These are phyloP conservation scores for Drosophila miranda DNA, from an alignment of 1,140 invertebrate genomes.

Conservation along the genomic window DNA sequence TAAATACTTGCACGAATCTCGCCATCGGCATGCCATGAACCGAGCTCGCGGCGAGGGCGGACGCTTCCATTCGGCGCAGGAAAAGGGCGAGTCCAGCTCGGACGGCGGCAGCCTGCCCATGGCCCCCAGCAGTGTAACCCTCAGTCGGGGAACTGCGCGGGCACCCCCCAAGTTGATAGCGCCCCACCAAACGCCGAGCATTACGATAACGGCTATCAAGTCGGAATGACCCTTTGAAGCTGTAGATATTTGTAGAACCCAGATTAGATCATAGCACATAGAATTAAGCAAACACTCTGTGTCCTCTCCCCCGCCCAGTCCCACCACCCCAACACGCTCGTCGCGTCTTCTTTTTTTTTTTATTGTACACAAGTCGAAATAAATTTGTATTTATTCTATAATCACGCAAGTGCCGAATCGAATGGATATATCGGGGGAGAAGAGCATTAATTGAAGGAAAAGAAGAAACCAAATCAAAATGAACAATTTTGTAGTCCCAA, in stretches of 20 bases:
- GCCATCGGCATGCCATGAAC: slow-evolving; percentile 99
- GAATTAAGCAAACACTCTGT: slow-evolving; percentile 33
- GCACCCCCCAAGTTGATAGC: slow-evolving; percentile 77
- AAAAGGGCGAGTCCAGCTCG: slow-evolving; percentile 58
- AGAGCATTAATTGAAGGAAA: too few species aligned
- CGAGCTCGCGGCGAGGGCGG: slow-evolving; percentile 97
- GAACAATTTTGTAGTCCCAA: background rate
- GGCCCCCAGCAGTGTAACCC: slow-evolving; percentile 47
- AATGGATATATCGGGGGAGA: too few species aligned
- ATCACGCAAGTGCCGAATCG: background rate
- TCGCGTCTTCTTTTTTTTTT: slow-evolving; percentile 1
- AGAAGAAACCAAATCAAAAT: background rate
- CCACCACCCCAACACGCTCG: background rate
- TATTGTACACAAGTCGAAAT: slow-evolving; percentile 46
- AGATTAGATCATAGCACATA: slow-evolving; percentile 26
- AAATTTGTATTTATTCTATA: slow-evolving; percentile 52
- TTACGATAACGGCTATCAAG: slow-evolving; percentile 80
- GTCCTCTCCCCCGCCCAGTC: background rate
- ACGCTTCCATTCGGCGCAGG: slow-evolving; percentile 91
- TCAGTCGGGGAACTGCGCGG: slow-evolving; percentile 58
- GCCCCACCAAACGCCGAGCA: slow-evolving; percentile 78
- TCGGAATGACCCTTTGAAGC: slow-evolving; percentile 42
- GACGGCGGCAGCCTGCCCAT: slow-evolving; percentile 47
- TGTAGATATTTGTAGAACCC: slow-evolving; percentile 15
- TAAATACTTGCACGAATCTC: slow-evolving; percentile 99